Percentiles rank a stretch among this genome's conserved stretches.
These are phyloP conservation scores for Atopsyche davidsoni DNA, from an alignment of 1,140 invertebrate genomes.

Conservation along the genomic window DNA sequence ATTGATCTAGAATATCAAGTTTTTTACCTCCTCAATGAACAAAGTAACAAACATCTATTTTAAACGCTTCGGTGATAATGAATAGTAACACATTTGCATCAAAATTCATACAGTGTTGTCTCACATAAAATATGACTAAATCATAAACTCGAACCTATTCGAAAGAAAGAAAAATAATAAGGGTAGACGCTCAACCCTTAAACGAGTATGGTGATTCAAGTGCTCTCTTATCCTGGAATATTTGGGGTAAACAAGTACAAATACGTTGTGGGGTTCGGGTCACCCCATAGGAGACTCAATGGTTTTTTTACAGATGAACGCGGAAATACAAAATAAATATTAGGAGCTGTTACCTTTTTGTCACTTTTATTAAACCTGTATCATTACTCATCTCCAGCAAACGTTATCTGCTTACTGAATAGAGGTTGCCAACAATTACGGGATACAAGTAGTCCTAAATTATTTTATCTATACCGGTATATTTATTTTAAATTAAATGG, in stretches of 20 bases:
- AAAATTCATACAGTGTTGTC: conserved; percentile 16
- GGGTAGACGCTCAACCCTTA: conserved; percentile 22
- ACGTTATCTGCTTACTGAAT: conserved; percentile 13
- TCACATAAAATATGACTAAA: conserved; percentile 27
- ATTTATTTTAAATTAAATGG: no score
- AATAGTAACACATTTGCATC: conserved; percentile 21
- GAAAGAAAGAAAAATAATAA: conserved; percentile 16
- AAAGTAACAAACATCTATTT: conserved; percentile 5
- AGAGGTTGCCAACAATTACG: conserved; percentile 7
- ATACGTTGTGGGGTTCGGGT: conserved; percentile 23
- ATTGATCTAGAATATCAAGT: no score
- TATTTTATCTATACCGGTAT: no score
- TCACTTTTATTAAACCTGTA: conserved; percentile 27
- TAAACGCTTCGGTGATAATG: conserved; percentile 17
- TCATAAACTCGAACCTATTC: conserved; percentile 24
- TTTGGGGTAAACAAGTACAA: conserved; percentile 30
- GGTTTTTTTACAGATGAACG: conserved; percentile 30
- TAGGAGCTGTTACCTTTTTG: conserved; percentile 18
- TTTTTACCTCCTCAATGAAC: conserved; percentile 1
- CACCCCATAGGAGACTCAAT: conserved; percentile 27
- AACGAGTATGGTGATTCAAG: conserved; percentile 16
- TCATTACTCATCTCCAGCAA: conserved; percentile 26
- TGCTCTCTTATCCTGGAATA: conserved; percentile 19
- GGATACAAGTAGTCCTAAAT: no score
- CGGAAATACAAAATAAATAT: conserved; percentile 28